Evolutionary conservation across 2,888 invertebrate genomes (phyloP).

Genomic region (Gastracanthus pulcherrimus): DNA sequence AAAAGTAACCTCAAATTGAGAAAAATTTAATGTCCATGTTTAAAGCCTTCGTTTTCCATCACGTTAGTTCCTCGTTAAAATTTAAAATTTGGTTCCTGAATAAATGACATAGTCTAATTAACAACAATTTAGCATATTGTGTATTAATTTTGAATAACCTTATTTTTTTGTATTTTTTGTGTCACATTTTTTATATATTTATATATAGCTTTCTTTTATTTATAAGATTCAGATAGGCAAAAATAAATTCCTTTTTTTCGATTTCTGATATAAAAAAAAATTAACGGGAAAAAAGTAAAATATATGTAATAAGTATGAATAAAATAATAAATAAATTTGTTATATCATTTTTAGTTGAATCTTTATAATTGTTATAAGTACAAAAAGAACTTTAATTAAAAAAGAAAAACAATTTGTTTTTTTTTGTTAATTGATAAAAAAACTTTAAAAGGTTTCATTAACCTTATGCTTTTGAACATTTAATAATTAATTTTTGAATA

Average conservation of each 20-base stretch:
- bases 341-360: no score
- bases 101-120: neutral
- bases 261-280: neutral
- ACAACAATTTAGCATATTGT: slow-evolving; percentile 7
- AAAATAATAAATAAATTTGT: no score
- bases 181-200: slow-evolving; percentile 22
- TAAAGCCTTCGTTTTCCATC: neutral
- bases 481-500: no score
- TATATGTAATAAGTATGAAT: no score
- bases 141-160: no score
- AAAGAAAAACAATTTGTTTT: neutral
- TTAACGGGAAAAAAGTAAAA: no score
- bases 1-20: slow-evolving; percentile 38
- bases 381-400: neutral
- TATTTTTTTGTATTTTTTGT: slow-evolving; percentile 44
- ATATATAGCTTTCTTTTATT: slow-evolving; percentile 21
- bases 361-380: no score
- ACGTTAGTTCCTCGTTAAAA: neutral
- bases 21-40: neutral
- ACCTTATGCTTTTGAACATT: no score
- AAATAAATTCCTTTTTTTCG: slow-evolving; percentile 9
- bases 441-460: no score
- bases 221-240: no score
- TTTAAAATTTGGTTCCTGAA: neutral
- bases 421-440: no score